Evolutionary conservation across 2,888 invertebrate species (phyloP), one percentile per base, ranked within the genome.

Genomic region (Drosophila nr. perissopoda): DNA sequence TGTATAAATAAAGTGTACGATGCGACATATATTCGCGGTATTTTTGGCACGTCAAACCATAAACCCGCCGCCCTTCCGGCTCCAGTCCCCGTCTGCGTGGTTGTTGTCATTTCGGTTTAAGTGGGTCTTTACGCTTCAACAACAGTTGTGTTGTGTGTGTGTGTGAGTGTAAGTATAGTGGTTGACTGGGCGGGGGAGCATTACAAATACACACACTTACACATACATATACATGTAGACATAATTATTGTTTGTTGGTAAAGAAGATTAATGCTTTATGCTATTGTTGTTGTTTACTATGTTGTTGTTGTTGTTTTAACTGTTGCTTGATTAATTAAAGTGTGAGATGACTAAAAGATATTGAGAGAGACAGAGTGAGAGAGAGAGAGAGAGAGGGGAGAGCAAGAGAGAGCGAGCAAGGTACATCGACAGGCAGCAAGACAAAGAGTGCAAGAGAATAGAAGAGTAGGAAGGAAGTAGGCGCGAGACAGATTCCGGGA

Each of bases 261-360:
- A 65, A 68, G 48, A 68, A 76, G 58, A 65, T 68, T 48, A 78
- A 65, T 64, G 58, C 58, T 57, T 64, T 27, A 61, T 54, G 77
- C 29, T 59, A 16, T 42, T 51, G 61, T 70, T 56, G 59, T 42
- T 70, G 60, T 54, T 45, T 27, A 25, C 21, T 27, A 29, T 29
- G 29, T 54, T 62, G 33, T 51, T 59, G 68, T 57, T 67, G 62
- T 58, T 79, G 54, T 56, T 73, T 56, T 65, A 25, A 56, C 61
- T 72, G 77, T 48, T 64, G 66, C 45, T 81, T 78, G 57, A 78
- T 80, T 78, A 81, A 78, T 81, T 81, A 77, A 80, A 76, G 72
- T 80, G 78, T 78, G 78, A 69, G 71, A 69, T 60, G 71, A 78
- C 69, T 76, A 66, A 61, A 57, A 72, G n/a, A 73, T 60, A 70